A percentile compares a stretch with the other conserved stretches of the same genome.
Evolutionary conservation across 2,113 vertebrate species (phyloP).

Genomic region (Chlamydotis undulata): DNA sequence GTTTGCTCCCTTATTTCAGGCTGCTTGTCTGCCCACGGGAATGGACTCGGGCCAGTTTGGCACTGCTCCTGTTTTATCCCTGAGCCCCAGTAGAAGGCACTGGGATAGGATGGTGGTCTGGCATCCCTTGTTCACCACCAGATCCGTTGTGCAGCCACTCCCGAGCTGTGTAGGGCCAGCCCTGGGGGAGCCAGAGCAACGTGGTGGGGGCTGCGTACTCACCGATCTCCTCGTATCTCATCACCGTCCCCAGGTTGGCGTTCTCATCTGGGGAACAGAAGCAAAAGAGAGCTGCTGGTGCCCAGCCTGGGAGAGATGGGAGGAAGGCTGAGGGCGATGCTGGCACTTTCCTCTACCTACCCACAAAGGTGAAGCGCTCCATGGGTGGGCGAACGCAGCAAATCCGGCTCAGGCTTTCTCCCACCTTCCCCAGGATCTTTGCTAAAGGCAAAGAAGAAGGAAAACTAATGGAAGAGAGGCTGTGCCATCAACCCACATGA

Average conservation of each 20-base stretch:
- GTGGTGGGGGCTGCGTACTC: constrained; percentile 49
- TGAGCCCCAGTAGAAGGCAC: not conserved
- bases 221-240: constrained; percentile 98
- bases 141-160: not conserved
- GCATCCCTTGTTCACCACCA: fast-evolving
- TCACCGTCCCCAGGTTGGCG: constrained; percentile 91
- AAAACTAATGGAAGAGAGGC: not conserved
- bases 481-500: not conserved
- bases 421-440: constrained; percentile 93
- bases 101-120: not conserved
- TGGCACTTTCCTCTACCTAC: constrained; percentile 66
- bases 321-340: not conserved
- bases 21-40: not conserved
- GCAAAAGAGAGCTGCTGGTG: not conserved
- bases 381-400: constrained; percentile 94
- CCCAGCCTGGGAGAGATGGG: not conserved
- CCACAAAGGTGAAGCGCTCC: constrained; percentile 96
- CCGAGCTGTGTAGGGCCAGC: fast-evolving
- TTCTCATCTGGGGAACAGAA: constrained; percentile 88
- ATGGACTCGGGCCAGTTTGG: not conserved
- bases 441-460: constrained; percentile 69
- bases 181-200: not conserved
- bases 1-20: not conserved
- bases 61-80: not conserved
- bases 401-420: constrained; percentile 91